phyloP scores from a whole-genome alignment of 2,797 vertebrate genomes.

The Mus minutoides region DNA sequence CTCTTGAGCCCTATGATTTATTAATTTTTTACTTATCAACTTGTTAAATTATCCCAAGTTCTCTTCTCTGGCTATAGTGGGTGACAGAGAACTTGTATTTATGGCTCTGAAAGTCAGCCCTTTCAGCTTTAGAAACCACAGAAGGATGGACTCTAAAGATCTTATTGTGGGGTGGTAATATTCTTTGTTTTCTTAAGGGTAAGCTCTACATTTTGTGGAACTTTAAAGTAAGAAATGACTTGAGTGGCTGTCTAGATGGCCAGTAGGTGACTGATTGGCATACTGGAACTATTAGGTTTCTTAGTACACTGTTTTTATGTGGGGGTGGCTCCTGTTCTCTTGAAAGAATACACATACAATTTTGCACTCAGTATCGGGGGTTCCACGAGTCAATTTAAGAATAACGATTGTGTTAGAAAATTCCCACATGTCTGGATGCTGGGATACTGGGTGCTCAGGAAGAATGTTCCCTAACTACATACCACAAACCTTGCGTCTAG shows the following conservation, averaged over 20 bases:
- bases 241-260: background rate
- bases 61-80: background rate
- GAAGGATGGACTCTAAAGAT: background rate
- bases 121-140: background rate
- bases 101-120: slow-evolving; percentile 5
- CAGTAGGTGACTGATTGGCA: background rate
- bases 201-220: background rate
- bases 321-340: background rate
- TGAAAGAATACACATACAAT: background rate
- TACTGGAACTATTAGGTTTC: background rate
- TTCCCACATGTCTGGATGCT: background rate
- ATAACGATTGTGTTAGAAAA: background rate
- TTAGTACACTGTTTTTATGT: background rate
- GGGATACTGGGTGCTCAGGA: background rate
- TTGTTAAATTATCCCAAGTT: background rate
- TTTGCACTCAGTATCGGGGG: background rate
- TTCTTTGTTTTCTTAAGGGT: background rate
- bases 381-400: background rate
- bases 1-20: background rate
- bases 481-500: background rate
- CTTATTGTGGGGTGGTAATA: background rate
- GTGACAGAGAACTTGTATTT: background rate
- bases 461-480: background rate
- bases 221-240: background rate
- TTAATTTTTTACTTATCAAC: background rate